Evolutionary conservation across 64 coral and sea anemone genomes (phyloP).

Genomic region (Porites lutea): DNA sequence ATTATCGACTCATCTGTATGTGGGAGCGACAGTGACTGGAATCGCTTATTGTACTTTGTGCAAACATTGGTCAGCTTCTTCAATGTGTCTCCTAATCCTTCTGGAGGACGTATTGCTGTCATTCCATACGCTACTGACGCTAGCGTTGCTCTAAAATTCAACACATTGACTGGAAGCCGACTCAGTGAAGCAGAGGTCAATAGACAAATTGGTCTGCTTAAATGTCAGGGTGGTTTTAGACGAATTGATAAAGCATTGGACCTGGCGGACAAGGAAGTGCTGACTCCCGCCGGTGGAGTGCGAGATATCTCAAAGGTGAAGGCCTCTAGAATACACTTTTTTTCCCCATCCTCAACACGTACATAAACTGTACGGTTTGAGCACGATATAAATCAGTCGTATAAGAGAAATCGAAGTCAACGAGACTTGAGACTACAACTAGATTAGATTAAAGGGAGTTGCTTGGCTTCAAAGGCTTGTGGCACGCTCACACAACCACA

Average conservation of each 20-base stretch:
- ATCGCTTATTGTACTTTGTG: background rate
- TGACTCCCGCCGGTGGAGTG: slow-evolving; percentile 43
- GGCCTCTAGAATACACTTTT: background rate
- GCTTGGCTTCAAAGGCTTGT: too few species aligned
- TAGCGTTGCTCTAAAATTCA: slow-evolving; percentile 47
- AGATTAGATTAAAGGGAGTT: too few species aligned
- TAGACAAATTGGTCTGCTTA: slow-evolving; percentile 20
- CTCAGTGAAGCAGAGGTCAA: slow-evolving; percentile 34
- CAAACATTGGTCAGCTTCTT: background rate
- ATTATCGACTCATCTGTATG: background rate
- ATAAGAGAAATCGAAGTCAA: too few species aligned
- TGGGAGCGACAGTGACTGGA: background rate
- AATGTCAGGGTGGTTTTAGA: slow-evolving; percentile 50
- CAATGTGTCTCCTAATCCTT: background rate
- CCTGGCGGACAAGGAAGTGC: slow-evolving; percentile 46
- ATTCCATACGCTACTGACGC: slow-evolving; percentile 37
- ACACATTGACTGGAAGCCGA: slow-evolving; percentile 29
- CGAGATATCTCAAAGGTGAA: slow-evolving; percentile 58
- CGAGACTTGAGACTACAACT: too few species aligned
- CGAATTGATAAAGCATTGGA: slow-evolving; percentile 74
- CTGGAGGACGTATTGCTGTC: slow-evolving; percentile 35
- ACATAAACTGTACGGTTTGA: too few species aligned
- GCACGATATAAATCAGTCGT: too few species aligned
- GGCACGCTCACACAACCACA: too few species aligned
- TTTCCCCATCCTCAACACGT: too few species aligned